Conservation (phyloP, 2,113 vertebrate species). For the Chaetodon trifascialis region DNA sequence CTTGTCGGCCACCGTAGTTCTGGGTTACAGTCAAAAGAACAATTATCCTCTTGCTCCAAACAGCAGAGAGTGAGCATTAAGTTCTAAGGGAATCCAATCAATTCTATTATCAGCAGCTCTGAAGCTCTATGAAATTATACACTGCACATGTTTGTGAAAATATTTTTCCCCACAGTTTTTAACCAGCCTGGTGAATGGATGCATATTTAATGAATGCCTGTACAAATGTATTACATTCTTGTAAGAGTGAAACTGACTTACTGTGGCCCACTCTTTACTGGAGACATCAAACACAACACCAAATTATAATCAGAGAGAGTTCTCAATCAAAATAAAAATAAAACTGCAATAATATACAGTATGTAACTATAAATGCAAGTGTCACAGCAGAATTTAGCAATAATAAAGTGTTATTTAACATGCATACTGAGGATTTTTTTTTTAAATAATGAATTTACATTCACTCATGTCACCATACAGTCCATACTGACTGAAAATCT, state of each 20-base stretch:
- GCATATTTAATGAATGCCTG: constrained; percentile 19
- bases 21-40: constrained; percentile 15
- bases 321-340: neutral
- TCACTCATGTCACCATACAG: neutral
- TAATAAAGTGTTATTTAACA: neutral
- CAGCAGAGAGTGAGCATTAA: neutral
- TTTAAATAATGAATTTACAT: neutral
- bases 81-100: constrained; percentile 45
- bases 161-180: constrained; percentile 3
- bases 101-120: constrained; percentile 28
- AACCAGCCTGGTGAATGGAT: neutral
- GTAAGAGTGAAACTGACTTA: neutral
- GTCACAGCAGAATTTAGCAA: too few relatives aligned
- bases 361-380: neutral
- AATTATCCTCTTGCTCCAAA: constrained; percentile 31
- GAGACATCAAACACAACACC: neutral
- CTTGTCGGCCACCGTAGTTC: too few relatives aligned
- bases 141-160: constrained; percentile 14
- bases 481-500: neutral
- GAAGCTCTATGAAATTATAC: constrained; percentile 22
- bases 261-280: neutral
- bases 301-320: neutral
- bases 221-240: neutral
- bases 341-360: too few relatives aligned
- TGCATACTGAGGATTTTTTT: too few relatives aligned